phyloP scores from a whole-genome alignment of 2,113 vertebrate species.

The Raja brachyura region DNA sequence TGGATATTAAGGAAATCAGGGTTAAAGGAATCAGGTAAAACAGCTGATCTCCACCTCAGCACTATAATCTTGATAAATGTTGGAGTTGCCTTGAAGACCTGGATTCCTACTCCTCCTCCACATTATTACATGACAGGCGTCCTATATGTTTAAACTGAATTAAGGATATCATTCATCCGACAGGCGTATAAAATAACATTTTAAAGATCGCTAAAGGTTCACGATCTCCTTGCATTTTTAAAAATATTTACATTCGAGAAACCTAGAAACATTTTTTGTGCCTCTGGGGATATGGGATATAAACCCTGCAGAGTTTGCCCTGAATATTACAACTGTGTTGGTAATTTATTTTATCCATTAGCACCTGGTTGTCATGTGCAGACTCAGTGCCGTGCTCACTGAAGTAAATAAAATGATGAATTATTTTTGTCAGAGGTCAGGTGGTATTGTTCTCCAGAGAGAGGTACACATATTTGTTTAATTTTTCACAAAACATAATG shows the following conservation, averaged over 20 bases:
- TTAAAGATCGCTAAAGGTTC: neutral
- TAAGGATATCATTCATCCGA: neutral
- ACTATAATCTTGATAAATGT: neutral
- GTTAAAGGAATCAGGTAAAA: too few species aligned
- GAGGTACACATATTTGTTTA: neutral
- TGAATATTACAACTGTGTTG: neutral
- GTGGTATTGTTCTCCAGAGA: neutral
- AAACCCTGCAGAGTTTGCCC: neutral
- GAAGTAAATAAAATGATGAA: constrained; percentile 13
- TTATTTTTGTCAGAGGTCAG: constrained; percentile 1
- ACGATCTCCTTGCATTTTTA: neutral
- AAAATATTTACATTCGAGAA: neutral
- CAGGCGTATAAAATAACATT: neutral
- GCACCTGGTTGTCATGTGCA: neutral
- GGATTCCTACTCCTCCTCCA: neutral
- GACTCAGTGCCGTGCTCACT: neutral
- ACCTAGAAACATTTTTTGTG: neutral
- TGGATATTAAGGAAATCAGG: too few species aligned
- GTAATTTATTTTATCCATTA: neutral
- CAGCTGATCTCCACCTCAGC: too few species aligned
- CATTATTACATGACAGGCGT: neutral
- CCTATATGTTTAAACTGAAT: neutral
- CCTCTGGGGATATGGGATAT: neutral
- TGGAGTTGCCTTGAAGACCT: neutral
- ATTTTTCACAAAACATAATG: neutral